Percentiles rank a stretch among this genome's conserved stretches.
These are phyloP conservation scores for Yponomeuta sedellus DNA, from an alignment of 2,888 invertebrate genomes.

Conservation along the genomic window DNA sequence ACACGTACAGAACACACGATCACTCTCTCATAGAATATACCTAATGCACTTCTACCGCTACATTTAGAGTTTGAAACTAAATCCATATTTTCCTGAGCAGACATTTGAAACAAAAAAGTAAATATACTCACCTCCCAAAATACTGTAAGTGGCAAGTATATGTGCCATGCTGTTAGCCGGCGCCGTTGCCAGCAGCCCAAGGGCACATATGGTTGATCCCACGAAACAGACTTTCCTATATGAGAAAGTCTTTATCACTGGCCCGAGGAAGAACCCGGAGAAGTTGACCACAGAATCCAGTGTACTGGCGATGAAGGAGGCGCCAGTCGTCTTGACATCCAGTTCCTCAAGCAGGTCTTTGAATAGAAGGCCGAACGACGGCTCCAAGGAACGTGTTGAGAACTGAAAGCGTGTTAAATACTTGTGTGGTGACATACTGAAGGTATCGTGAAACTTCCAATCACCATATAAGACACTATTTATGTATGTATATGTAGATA, in stretches of 20 bases:
- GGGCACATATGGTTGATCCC: constrained; percentile 80
- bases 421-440: too few species aligned
- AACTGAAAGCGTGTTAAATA: constrained; percentile 71
- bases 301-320: constrained; percentile 84
- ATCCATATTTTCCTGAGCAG: neutral
- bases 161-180: constrained; percentile 83
- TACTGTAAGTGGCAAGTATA: constrained; percentile 83
- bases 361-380: constrained; percentile 88
- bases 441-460: too few species aligned
- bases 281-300: constrained; percentile 87
- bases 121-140: constrained; percentile 80
- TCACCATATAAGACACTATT: too few species aligned
- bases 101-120: neutral
- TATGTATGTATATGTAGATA: too few species aligned
- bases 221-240: constrained; percentile 83
- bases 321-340: constrained; percentile 84
- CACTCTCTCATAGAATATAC: too few species aligned
- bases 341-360: constrained; percentile 82
- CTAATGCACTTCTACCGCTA: too few species aligned
- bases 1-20: too few species aligned
- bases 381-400: constrained; percentile 87
- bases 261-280: constrained; percentile 85
- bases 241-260: constrained; percentile 84
- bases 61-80: too few species aligned
- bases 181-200: constrained; percentile 81